Evolutionary conservation across 2,113 vertebrate species (phyloP).

Genomic region (Perccottus glenii): DNA sequence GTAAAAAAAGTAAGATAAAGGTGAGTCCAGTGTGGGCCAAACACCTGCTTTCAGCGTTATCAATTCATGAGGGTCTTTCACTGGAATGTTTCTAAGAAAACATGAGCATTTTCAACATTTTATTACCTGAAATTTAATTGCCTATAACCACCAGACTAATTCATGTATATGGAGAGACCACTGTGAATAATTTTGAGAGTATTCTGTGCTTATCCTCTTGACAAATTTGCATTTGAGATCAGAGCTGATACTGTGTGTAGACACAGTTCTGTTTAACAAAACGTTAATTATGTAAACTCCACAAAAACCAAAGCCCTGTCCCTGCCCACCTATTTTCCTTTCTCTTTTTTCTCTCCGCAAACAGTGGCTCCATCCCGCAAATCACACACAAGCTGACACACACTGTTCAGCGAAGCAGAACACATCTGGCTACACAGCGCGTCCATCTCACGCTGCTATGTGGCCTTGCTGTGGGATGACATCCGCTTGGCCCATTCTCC

Average conservation of each 20-base stretch:
- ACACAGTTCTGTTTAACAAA: constrained; percentile 67
- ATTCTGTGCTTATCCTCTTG: constrained; percentile 46
- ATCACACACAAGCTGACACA: constrained; percentile 44
- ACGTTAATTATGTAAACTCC: constrained; percentile 68
- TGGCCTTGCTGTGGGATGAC: constrained; percentile 60
- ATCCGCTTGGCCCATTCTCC: constrained; percentile 39
- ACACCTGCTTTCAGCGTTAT: background rate
- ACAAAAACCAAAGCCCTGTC: constrained; percentile 55
- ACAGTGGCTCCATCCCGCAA: constrained; percentile 43
- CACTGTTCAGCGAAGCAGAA: constrained; percentile 50
- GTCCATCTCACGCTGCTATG: constrained; percentile 60
- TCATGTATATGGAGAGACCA: constrained; percentile 20
- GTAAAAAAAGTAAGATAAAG: constrained; percentile 27
- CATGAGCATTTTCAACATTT: constrained; percentile 40
- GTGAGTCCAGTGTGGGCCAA: background rate
- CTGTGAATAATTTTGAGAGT: constrained; percentile 37
- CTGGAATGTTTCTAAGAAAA: constrained; percentile 24
- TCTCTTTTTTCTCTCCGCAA: constrained; percentile 24
- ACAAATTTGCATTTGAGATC: constrained; percentile 69
- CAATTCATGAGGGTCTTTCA: constrained; percentile 16
- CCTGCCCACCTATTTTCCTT: background rate
- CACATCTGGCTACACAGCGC: constrained; percentile 52
- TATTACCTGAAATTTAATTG: constrained; percentile 60
- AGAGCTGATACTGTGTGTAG: constrained; percentile 58
- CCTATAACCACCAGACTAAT: constrained; percentile 26